Evolutionary conservation across 2,888 invertebrate genomes (phyloP).

Genomic region (Cantharis rufa): DNA sequence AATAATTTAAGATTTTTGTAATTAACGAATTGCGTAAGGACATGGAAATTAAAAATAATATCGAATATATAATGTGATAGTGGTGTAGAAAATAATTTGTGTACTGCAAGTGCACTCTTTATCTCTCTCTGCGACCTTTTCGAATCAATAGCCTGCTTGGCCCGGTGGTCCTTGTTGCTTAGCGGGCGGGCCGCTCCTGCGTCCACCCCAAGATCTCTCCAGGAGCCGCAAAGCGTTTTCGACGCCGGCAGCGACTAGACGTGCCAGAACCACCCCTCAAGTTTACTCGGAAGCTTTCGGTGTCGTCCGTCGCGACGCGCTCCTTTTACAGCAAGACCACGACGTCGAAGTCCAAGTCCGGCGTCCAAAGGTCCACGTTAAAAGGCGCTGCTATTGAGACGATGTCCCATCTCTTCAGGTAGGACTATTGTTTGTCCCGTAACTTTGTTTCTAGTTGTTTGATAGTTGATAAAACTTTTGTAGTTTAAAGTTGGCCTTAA

Average conservation of each 20-base stretch:
- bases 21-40: neutral
- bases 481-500: conserved; percentile 34
- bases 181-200: conserved; percentile 51
- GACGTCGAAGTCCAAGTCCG: conserved; percentile 41
- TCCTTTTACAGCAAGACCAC: conserved; percentile 39
- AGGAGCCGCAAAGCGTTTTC: conserved; percentile 58
- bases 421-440: conserved; percentile 40
- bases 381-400: conserved; percentile 36
- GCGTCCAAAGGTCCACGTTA: conserved; percentile 40
- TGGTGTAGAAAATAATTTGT: conserved; percentile 26
- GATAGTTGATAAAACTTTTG: conserved; percentile 32
- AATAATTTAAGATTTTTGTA: neutral
- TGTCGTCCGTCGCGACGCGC: conserved; percentile 39
- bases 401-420: conserved; percentile 41
- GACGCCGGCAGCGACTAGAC: conserved; percentile 59
- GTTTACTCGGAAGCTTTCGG: conserved; percentile 44
- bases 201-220: conserved; percentile 53
- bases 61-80: conserved; percentile 7
- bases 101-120: conserved; percentile 33
- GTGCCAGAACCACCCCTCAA: conserved; percentile 51
- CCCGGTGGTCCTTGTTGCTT: conserved; percentile 49
- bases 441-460: conserved; percentile 34
- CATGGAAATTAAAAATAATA: neutral
- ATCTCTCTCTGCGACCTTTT: conserved; percentile 37
- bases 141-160: conserved; percentile 45